Evolutionary conservation across 2,113 vertebrate genomes (phyloP).

Genomic region (Solea senegalensis): DNA sequence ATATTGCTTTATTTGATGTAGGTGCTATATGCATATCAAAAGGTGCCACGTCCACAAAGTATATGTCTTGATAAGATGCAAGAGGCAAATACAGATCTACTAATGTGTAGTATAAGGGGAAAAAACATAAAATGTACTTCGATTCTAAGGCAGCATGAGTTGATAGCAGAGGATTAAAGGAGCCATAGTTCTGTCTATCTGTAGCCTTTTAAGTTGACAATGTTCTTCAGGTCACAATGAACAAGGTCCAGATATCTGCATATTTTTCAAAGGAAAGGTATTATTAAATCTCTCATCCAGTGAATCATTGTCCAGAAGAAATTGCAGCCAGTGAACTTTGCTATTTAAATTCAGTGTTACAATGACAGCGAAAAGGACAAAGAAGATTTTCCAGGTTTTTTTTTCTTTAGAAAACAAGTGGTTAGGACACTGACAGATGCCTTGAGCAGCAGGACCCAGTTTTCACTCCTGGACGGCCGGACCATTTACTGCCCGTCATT

Average conservation of each 20-base stretch:
- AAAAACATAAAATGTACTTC: not conserved
- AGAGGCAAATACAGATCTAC: not conserved
- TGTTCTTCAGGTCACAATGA: not conserved
- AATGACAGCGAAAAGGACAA: too few relatives aligned
- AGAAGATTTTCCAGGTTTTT: too few relatives aligned
- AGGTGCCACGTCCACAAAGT: not conserved
- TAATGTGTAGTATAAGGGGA: not conserved
- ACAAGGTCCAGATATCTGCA: too few relatives aligned
- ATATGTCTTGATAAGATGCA: not conserved
- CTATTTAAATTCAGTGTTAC: too few relatives aligned
- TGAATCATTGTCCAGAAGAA: too few relatives aligned
- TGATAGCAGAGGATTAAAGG: not conserved
- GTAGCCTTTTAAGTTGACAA: not conserved
- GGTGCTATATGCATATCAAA: not conserved
- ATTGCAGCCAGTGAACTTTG: too few relatives aligned
- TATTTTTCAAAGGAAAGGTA: too few relatives aligned
- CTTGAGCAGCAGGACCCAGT: not conserved
- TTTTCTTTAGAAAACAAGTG: too few relatives aligned
- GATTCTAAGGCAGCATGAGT: not conserved
- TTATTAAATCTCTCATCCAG: too few relatives aligned
- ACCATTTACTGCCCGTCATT: not conserved
- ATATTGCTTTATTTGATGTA: not conserved
- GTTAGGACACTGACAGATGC: not conserved
- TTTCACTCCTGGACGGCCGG: not conserved
- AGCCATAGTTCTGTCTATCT: slow-evolving; percentile 3